Evolutionary conservation across 1,140 invertebrate species (phyloP), one percentile per base, ranked within the genome.

Genomic region (Brachionus plicatilis): DNA sequence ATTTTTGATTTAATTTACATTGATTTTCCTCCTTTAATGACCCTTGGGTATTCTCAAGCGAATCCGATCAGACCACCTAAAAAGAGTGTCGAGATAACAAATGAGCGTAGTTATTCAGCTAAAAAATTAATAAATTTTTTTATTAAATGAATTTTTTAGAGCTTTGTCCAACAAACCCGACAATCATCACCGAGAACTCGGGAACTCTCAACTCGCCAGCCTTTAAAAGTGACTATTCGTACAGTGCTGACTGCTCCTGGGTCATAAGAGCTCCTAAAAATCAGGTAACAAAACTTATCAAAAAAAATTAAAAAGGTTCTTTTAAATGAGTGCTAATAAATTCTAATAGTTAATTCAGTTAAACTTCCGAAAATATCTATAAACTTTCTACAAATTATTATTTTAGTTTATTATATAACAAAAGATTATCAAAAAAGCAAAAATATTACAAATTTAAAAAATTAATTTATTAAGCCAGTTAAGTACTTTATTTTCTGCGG

Each of bases 211-310:
- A 82, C 27, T 76, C 72, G 2, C 72, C 72, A 7, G 72, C 72
- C 11, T 50, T 76, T 50, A 76, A 76, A 76, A 12, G 12, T 12
- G 72, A 45, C 11, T 76, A 27, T 50, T 76, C 72, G 11, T 76
- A 76, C 33, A 60, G 8, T 3, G 50, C 65, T 2, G 53, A 82
- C 7, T 82, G 79, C n/a, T 27, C 79, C 20, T 82, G 79, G 79
- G 66, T 68, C n/a, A 82, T 82, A 14, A 27, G 79, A 17, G 79
- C 79, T 11, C 79, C 79, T 11, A 82, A 65, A 43, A 82, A 68
- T 60, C 79, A 82, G 37, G 79, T 82, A 68, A 56, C 14, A 24
- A 53, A 24, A 12, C 24, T 56, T 37, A 7, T 0, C 33, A 37
- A 6, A 37, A 29, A 33, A 37, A 37, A 37, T 37, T 1, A 37